Base-by-base conservation (phyloP, 1,140 invertebrate genomes). In the Magallana angulata region DNA sequence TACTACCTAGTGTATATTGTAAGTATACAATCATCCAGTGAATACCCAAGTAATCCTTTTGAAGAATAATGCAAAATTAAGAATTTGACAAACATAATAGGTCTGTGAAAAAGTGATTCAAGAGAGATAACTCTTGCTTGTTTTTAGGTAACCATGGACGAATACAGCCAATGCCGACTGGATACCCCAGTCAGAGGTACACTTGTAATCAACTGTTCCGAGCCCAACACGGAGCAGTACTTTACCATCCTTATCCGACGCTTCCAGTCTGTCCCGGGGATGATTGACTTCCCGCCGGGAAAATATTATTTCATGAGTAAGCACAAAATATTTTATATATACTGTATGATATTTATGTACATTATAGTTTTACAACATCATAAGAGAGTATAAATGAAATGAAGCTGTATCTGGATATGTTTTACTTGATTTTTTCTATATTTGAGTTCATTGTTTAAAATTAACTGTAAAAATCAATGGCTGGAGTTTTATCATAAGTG, bases 271-370 rank as follows among this genome's bases (percentile, higher is more conserved):
- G 68, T 71, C 7, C 68, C 68, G 1, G 68, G 68, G 24, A 71
- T 71, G 68, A 71, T 71, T 71, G 68, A 71, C 18, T 71, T 71
- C 8, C 68, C 68, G 30, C 68, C 68, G 7, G 68, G 68, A 71
- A 71, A 71, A 71, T 71, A 71, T 12, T 71, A 71, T 24, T 71
- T 71, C 12, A 71, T 71, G 68, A 71, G 68, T 71, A 71, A 71
- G 68, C 12, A 48, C 36, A 48, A 48, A 48, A 48, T 48, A 48
- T 48, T 48, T 48, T 48, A 48, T 4, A 48, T 48, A 5, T 3
- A 48, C 36, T 48, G 36, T 48, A 48, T 48, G 36, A 48, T 48
- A 48, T 48, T 48, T 48, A 48, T 48, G 36, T 48, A 48, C 36
- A 48, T 48, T 48, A 48, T 5, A 48, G 5, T 48, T 48, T 48